Percentiles rank a stretch among this genome's conserved stretches.
Conservation (phyloP, 2,888 invertebrate species). For the Plagodis pulveraria region DNA sequence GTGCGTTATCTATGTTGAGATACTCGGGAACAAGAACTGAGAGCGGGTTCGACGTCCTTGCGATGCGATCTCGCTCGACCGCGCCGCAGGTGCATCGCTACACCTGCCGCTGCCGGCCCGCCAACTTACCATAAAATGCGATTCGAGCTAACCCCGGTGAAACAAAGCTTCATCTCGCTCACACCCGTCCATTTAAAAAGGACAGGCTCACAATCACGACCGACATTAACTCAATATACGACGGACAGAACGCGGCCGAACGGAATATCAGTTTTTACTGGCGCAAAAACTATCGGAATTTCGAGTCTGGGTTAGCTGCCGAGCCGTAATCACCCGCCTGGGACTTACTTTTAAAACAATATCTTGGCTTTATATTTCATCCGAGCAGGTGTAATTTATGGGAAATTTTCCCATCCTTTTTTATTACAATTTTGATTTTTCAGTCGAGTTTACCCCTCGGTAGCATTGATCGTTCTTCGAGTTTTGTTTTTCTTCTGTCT, state of each 20-base stretch:
- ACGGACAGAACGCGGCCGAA: constrained; percentile 74
- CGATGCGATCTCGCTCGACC: constrained; percentile 77
- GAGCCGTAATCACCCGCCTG: constrained; percentile 73
- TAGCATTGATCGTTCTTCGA: constrained; percentile 66
- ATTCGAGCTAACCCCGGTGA: constrained; percentile 76
- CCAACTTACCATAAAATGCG: constrained; percentile 84
- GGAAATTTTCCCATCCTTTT: constrained; percentile 62
- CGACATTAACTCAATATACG: constrained; percentile 82
- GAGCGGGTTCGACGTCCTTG: constrained; percentile 76
- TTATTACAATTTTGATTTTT: constrained; percentile 68
- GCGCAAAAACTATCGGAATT: constrained; percentile 83
- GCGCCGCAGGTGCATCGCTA: constrained; percentile 79
- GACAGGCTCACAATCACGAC: constrained; percentile 76
- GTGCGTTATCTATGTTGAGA: constrained; percentile 66
- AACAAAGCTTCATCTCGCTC: constrained; percentile 71
- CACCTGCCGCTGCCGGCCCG: constrained; percentile 73
- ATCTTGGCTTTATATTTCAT: constrained; percentile 75
- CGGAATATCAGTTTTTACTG: constrained; percentile 82
- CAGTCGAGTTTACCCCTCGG: constrained; percentile 53
- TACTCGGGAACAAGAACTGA: constrained; percentile 53
- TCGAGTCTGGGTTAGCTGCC: constrained; percentile 73
- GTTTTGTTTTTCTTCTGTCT: constrained; percentile 82
- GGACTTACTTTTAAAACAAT: constrained; percentile 81
- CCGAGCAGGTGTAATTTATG: constrained; percentile 79
- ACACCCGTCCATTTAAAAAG: constrained; percentile 52